Evolutionary conservation across 2,888 invertebrate genomes (phyloP).

Genomic region (Agelastica alni): DNA sequence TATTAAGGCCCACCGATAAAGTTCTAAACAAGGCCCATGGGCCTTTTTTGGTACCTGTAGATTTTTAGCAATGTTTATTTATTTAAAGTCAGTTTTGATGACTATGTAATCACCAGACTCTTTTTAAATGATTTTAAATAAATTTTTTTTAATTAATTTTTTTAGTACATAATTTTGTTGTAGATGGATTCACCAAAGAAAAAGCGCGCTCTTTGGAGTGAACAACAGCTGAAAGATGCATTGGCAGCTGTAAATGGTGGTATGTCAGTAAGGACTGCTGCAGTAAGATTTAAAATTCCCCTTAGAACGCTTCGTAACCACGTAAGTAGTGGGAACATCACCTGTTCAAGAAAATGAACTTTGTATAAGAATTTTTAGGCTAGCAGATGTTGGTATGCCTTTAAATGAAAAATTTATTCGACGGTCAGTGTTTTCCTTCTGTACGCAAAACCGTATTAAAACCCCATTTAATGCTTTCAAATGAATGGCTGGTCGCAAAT

Average conservation of each 20-base stretch:
- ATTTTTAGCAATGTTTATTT: not conserved
- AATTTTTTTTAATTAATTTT: too few relatives aligned
- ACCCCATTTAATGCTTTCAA: not conserved
- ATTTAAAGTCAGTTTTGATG: not conserved
- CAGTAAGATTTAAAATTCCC: too few relatives aligned
- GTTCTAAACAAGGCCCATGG: not conserved
- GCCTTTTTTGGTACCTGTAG: not conserved
- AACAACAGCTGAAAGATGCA: too few relatives aligned
- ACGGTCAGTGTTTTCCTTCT: not conserved
- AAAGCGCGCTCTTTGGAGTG: too few relatives aligned
- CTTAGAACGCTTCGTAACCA: too few relatives aligned
- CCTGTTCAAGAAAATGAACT: conserved; percentile 3
- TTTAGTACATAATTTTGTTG: not conserved
- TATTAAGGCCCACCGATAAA: not conserved
- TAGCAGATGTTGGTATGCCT: conserved; percentile 2
- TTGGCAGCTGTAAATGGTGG: too few relatives aligned
- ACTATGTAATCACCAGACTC: not conserved
- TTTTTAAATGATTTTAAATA: not conserved
- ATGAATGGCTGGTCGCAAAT: conserved; percentile 1
- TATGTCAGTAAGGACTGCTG: too few relatives aligned
- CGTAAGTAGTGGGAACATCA: too few relatives aligned
- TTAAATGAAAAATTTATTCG: not conserved
- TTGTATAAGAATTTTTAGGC: not conserved
- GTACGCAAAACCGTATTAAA: not conserved
- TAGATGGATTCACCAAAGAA: not conserved